Evolutionary conservation across 1,140 invertebrate genomes (phyloP).

Genomic region (Anthonomus grandis): DNA sequence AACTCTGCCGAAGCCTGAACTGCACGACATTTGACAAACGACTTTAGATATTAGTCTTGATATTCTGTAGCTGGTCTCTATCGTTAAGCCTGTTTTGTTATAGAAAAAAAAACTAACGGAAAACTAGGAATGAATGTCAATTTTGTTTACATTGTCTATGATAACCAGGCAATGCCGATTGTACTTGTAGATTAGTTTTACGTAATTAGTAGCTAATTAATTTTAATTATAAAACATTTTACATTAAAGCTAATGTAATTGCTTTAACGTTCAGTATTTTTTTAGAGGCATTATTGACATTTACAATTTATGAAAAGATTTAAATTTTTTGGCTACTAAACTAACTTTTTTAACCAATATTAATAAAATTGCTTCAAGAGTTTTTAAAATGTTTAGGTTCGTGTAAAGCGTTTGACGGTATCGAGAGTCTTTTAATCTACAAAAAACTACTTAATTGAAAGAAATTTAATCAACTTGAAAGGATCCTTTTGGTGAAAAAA

Average conservation of each 20-base stretch:
- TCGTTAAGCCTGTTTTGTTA: slow-evolving; percentile 12
- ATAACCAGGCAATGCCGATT: neutral
- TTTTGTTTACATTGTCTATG: neutral
- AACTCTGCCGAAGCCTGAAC: slow-evolving; percentile 8
- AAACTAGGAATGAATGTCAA: neutral
- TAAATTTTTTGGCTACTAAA: no score
- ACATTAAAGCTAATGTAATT: neutral
- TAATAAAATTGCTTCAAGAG: no score
- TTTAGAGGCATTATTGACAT: no score
- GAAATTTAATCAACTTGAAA: no score
- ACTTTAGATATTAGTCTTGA: slow-evolving; percentile 2
- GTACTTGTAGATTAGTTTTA: neutral
- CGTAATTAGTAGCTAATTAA: neutral
- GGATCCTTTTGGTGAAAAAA: no score
- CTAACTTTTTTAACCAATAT: no score
- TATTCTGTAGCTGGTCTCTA: slow-evolving; percentile 2
- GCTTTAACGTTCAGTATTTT: no score
- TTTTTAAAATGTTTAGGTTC: no score
- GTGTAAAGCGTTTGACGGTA: no score
- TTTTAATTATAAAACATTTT: neutral
- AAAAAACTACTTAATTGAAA: no score
- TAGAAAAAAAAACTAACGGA: neutral
- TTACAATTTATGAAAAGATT: no score
- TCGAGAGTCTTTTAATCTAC: no score
- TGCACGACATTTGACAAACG: slow-evolving; percentile 17